Base-by-base conservation (phyloP, 2,113 vertebrate species). In the Pangasianodon hypophthalmus region DNA sequence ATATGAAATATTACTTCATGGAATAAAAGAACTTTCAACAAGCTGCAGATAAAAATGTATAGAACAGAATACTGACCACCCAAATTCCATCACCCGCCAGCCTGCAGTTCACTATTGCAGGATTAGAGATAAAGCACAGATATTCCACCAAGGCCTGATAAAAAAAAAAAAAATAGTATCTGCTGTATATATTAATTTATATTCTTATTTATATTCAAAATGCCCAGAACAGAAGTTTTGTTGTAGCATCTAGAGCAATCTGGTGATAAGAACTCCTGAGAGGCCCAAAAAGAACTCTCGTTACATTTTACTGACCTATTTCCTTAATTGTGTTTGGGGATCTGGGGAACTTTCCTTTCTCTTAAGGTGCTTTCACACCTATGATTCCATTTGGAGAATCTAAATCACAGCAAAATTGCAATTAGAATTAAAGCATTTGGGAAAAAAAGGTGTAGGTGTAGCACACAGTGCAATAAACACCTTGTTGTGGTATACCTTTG, bases 301-400 rank as follows among this genome's bases (percentile, higher is more conserved):
- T 81, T 81, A n/a, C 79, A 81, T 81, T 81, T 81, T 8, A 52
- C 29, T 81, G 48, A 52, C 26, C 48, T 32, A 32, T 79, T 79
- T 79, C 10, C 41, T 24, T 50, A 79, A 79, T 50, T 48, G 24
- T 48, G 24, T 79, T 50, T 50, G 46, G 75, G 75, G 75, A 29
- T 48, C 24, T 6, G 75, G 75, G 75, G 46, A 79, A 14, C 7
- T 9, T 77, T 77, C 19, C 32, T 41, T 24, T 77, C 21, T 46
- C 19, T 6, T 73, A 73, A 19, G 16, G 37, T 73, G 69, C 32
- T 73, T 32, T 73, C 69, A 73, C 4, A 41, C 16, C 16, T 8
- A 73, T 10, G 1, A 37, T 32, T 46, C 41, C 41, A 44, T 9
- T 41, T 44, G 6, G 71, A 77, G 41, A 77, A 19, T 77, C 19